Evolutionary conservation across 2,113 vertebrate genomes (phyloP).

Genomic region (Cairina moschata): DNA sequence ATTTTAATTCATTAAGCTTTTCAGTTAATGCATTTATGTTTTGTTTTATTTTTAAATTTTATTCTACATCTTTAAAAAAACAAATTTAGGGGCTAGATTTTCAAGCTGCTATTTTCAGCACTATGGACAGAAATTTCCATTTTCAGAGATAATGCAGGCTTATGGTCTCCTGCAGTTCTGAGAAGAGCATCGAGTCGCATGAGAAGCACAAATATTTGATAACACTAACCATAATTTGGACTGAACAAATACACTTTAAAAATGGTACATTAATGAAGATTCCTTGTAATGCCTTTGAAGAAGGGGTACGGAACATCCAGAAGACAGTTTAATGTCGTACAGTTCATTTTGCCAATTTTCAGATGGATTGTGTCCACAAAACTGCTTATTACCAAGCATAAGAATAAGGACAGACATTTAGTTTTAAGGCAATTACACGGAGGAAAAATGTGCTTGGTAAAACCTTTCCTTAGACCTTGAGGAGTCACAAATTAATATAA

Average conservation of each 20-base stretch:
- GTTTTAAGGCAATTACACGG: neutral
- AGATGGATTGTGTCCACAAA: neutral
- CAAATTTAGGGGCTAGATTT: neutral
- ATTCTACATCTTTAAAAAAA: neutral
- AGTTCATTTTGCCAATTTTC: neutral
- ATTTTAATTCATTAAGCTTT: neutral
- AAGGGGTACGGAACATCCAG: neutral
- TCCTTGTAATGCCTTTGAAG: neutral
- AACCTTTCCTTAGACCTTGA: neutral
- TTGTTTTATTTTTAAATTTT: neutral
- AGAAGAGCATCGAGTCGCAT: neutral
- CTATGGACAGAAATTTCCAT: neutral
- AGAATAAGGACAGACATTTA: neutral
- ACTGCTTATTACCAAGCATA: neutral
- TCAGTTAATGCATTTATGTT: neutral
- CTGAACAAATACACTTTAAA: neutral
- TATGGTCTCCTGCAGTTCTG: neutral
- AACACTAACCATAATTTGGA: neutral
- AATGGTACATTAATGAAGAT: neutral
- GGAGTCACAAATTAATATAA: neutral
- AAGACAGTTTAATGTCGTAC: neutral
- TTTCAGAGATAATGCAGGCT: neutral
- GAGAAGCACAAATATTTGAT: neutral
- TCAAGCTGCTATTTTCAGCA: neutral
- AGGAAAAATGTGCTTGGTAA: neutral